A percentile compares a stretch with the other conserved stretches of the same genome.
Evolutionary conservation across 1,140 invertebrate species (phyloP).

Genomic region (Bombus soroeensis): DNA sequence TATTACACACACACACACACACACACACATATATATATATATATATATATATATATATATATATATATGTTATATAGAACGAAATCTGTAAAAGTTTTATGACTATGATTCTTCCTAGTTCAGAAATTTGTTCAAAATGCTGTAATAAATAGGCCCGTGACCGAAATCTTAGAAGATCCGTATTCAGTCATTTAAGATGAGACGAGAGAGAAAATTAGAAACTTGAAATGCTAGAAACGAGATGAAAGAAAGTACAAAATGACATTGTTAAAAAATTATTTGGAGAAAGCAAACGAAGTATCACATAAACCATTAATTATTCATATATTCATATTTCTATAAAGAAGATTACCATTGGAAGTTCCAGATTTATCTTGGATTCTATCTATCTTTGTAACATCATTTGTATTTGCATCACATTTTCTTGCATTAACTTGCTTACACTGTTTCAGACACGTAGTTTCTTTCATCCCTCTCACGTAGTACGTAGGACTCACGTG

Average conservation of each 20-base stretch:
- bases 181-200: background rate
- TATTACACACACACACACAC: too few species aligned
- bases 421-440: background rate
- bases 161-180: background rate
- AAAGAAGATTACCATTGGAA: background rate
- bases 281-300: background rate
- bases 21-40: too few species aligned
- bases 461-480: background rate
- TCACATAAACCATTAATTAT: background rate
- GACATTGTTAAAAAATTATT: too few species aligned
- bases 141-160: background rate
- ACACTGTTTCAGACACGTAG: slow-evolving; percentile 9
- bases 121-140: background rate
- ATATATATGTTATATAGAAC: too few species aligned
- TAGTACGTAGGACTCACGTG: background rate
- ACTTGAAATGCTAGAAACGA: background rate
- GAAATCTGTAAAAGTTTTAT: too few species aligned
- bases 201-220: background rate
- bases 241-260: background rate
- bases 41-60: too few species aligned
- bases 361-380: background rate
- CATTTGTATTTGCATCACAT: background rate
- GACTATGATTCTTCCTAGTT: background rate
- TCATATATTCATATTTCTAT: background rate
- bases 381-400: background rate